Evolutionary conservation across 2,888 invertebrate genomes (phyloP), one percentile per base, ranked within the genome.

Genomic region (Liopterus haemorrhoidalis): DNA sequence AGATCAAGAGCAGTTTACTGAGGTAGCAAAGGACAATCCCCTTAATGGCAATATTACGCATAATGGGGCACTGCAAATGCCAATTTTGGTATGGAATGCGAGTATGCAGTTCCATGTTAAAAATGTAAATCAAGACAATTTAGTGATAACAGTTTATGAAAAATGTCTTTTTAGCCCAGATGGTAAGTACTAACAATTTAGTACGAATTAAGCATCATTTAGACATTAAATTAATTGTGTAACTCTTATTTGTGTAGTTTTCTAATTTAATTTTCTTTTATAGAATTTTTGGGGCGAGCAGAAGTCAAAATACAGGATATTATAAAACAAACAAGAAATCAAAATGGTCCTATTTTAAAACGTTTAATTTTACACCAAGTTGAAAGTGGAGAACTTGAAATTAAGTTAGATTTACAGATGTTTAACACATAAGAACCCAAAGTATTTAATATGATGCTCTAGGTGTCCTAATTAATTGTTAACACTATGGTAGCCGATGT

Each of bases 41-140:
- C 35, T 35, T 11, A 67, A 67, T 49, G 66, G 66, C 3, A 68
- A 66, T 46, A 46, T 57, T 21, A 53, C 59, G 3, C 60, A 62
- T 48, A 65, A 64, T 48, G 61, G 62, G 15, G 51, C 53, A 14
- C 65, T 65, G 2, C 64, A 59, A 49, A 58, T 61, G 27, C 64
- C 67, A 2, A 57, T 57, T 14, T 78, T 84, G 8, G 70, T 79
- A 48, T 85, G 85, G 84, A 82, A 85, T 62, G 72, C 78, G 41
- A 79, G 80, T 35, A 85, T 85, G 84, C 85, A 85, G 66, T 85
- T 85, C 62, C 75, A 79, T 50, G 73, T 85, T 35, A 76, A 79
- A 57, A 80, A 83, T 61, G 62, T 83, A 3, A 63, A 75, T 32
- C 76, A 81, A 58, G 85, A 85, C 60, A 75, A 79, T 15, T 68